Base-by-base conservation (phyloP, 2,113 vertebrate species). In the Rhizomys pruinosus region DNA sequence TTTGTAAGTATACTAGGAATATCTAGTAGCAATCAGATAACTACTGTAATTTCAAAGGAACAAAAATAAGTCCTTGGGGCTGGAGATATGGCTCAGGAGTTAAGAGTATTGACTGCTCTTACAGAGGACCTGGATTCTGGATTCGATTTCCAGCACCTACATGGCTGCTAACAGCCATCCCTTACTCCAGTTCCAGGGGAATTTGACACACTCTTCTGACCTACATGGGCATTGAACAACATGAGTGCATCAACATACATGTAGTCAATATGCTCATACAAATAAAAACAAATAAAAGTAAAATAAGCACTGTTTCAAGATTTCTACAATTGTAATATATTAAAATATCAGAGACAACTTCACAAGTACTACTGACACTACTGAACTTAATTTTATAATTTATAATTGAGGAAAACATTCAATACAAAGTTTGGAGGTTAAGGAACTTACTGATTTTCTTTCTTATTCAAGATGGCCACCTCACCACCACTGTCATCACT, bases 31-130 rank as follows among this genome's bases (percentile, higher is more conserved):
- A 29, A 84, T 76, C 23, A 72, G 55, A 22, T 44, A 73, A n/a
- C 34, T 92, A 79, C 10, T 89, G 12, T 22, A 68, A 82, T 92
- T 88, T 84, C 77, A 91, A 27, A 82, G 42, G 11, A 76, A 4
- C 79, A 71, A 63, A 11, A 13, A 42, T 80, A 92, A 85, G 80
- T 3, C 44, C 23, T 52, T 87, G 47, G 47, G 47, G 47, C 47
- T 52, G 47, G 11, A 52, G 47, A 52, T 6, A 52, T 52, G 47
- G 47, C 47, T 52, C 47, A 52, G 47, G 6, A 11, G 47, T 52
- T 52, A 52, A 52, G 47, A 52, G 47, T 52, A 52, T 11, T 52
- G 47, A 11, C 47, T 52, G 47, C 47, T 52, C 6, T 52, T 52
- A 11, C 47, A 52, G 47, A 52, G 47, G 11, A 52, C 47, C 47